Conservation (phyloP, 1,140 invertebrate species). For the Caerostris darwini region DNA sequence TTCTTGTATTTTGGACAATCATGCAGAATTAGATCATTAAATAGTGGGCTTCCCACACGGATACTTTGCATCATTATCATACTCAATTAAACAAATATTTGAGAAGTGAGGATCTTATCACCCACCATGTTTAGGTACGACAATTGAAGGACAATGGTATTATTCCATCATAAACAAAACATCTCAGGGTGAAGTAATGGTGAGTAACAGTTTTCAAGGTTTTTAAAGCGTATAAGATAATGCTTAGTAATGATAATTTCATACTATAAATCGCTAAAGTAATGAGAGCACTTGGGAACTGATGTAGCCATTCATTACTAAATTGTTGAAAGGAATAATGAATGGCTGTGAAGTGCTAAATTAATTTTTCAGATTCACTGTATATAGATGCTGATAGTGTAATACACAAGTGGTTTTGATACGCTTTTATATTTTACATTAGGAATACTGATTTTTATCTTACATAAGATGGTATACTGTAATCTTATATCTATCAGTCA, state of each 20-base stretch:
- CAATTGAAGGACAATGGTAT: not conserved
- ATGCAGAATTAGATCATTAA: not conserved
- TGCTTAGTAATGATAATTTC: not conserved
- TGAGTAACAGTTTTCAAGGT: conserved; percentile 23
- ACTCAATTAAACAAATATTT: not conserved
- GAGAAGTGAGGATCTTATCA: not conserved
- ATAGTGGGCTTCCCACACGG: not conserved
- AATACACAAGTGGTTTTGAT: no score
- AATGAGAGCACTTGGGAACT: not conserved
- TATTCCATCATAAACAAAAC: not conserved
- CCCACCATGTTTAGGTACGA: not conserved
- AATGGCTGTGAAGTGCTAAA: not conserved
- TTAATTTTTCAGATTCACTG: not conserved
- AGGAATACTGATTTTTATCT: no score
- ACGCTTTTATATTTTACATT: no score
- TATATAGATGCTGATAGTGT: no score
- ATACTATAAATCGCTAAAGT: not conserved
- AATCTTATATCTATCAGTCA: no score
- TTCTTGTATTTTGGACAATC: not conserved
- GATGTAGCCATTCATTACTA: not conserved
- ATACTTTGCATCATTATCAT: not conserved
- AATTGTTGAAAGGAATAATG: not conserved
- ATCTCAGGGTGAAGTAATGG: not conserved
- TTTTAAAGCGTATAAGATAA: not conserved
- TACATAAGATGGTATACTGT: no score